phyloP scores from a whole-genome alignment of 1,140 invertebrate species.

The Bombus ignitus region DNA sequence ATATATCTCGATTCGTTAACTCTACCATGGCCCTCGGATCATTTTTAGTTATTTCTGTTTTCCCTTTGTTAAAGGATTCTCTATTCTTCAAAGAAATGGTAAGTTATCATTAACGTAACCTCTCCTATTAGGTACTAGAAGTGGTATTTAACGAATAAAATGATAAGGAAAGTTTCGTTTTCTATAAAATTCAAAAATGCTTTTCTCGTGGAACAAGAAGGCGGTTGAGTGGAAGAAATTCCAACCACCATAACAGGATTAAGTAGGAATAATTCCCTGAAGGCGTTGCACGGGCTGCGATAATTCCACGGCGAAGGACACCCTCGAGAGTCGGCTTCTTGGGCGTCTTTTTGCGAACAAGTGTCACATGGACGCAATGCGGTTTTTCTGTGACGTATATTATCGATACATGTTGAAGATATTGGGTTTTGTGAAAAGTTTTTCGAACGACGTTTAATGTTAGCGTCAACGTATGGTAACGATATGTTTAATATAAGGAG shows the following conservation, averaged over 20 bases:
- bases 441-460: background rate
- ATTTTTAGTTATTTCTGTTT: background rate
- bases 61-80: background rate
- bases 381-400: background rate
- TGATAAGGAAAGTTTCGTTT: background rate
- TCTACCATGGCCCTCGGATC: background rate
- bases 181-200: background rate
- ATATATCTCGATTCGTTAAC: background rate
- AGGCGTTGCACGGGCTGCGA: background rate
- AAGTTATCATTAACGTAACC: too few species aligned
- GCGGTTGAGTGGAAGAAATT: background rate
- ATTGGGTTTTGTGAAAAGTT: background rate
- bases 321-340: background rate
- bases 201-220: background rate
- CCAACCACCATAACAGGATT: background rate
- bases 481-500: background rate
- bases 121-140: too few species aligned
- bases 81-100: background rate
- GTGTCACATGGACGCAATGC: background rate
- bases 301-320: constrained; percentile 26
- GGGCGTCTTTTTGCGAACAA: background rate
- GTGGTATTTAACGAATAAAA: too few species aligned
- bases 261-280: background rate
- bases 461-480: background rate
- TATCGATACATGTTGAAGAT: background rate